Evolutionary conservation across 2,888 invertebrate genomes (phyloP).

Genomic region (Formica aserva): DNA sequence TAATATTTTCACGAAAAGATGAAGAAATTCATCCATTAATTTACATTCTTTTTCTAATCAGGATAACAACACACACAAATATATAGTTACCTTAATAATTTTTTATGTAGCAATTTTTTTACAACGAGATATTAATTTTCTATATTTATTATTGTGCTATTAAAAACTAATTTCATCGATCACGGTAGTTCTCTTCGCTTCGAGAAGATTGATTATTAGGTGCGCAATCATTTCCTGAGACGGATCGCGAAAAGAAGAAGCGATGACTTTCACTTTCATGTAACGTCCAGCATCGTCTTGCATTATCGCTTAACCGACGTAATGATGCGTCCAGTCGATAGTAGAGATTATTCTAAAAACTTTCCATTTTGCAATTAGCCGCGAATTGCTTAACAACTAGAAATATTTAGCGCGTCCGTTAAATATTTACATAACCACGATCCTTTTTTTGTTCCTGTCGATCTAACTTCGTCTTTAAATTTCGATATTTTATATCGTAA

Average conservation of each 20-base stretch:
- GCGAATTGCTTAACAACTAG: slow-evolving; percentile 19
- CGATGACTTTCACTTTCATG: slow-evolving; percentile 73
- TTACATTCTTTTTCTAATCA: no score
- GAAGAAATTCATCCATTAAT: not conserved
- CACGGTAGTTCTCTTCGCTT: slow-evolving; percentile 19
- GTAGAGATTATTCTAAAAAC: slow-evolving; percentile 52
- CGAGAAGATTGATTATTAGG: slow-evolving; percentile 49
- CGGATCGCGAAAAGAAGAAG: slow-evolving; percentile 65
- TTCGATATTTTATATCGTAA: not conserved
- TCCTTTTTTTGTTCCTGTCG: not conserved
- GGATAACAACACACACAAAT: not conserved
- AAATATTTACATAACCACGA: slow-evolving; percentile 27
- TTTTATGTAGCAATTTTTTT: not conserved
- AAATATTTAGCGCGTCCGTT: not conserved
- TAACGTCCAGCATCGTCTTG: slow-evolving; percentile 64
- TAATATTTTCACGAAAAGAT: not conserved
- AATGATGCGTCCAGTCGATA: slow-evolving; percentile 68
- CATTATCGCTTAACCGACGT: slow-evolving; percentile 60
- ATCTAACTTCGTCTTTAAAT: slow-evolving; percentile 7
- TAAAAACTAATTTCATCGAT: slow-evolving; percentile 28
- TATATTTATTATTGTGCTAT: not conserved
- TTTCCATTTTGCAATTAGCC: slow-evolving; percentile 57
- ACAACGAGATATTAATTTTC: not conserved
- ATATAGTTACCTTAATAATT: not conserved
- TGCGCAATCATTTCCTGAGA: slow-evolving; percentile 65